Conservation (phyloP, 2,113 vertebrate genomes). For the Tetrax tetrax region DNA sequence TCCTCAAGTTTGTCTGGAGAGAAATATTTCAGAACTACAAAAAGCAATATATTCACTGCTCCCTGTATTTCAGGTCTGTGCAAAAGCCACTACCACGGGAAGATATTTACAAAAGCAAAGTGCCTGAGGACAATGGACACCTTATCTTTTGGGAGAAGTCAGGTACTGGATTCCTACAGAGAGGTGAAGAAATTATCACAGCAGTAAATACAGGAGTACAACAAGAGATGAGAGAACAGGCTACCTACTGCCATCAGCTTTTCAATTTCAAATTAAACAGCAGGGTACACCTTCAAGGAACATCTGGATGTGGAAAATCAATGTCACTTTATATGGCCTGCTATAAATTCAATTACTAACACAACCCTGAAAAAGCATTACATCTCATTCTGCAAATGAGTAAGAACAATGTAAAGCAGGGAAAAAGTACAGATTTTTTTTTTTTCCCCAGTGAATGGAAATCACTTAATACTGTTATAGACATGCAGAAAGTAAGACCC, state of each 20-base stretch:
- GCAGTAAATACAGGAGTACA: neutral
- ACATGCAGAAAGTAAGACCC: neutral
- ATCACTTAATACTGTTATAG: neutral
- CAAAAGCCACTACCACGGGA: neutral
- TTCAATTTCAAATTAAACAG: neutral
- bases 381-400: neutral
- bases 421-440: neutral
- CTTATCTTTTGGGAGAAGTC: neutral
- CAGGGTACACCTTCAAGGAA: neutral
- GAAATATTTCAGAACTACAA: neutral
- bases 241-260: neutral
- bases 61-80: neutral
- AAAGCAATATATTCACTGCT: neutral
- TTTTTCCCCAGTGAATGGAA: neutral
- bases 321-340: neutral
- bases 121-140: neutral
- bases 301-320: neutral
- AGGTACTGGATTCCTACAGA: neutral
- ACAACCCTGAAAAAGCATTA: neutral
- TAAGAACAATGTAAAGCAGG: neutral
- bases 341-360: neutral
- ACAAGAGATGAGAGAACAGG: neutral
- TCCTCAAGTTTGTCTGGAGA: neutral
- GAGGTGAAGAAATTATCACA: neutral
- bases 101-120: neutral